These are phyloP conservation scores for Strigops habroptila DNA, from an alignment of 2,113 vertebrate genomes.

Conservation along the genomic window DNA sequence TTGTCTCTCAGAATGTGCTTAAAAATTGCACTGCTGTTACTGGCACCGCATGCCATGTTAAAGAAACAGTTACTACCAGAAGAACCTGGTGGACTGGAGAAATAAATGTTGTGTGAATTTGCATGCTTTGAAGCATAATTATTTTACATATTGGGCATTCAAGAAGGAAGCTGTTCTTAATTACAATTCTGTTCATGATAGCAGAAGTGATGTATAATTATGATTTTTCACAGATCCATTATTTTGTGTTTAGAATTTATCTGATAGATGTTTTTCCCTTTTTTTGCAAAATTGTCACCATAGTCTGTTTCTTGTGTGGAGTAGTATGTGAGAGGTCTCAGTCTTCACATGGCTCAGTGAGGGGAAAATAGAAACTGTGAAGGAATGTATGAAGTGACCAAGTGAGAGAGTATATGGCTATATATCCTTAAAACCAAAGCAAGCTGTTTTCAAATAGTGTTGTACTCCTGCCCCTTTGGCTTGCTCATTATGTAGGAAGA, in stretches of 20 bases:
- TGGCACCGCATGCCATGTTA: constrained; percentile 44
- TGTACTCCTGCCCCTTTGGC: background rate
- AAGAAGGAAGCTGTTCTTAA: constrained; percentile 32
- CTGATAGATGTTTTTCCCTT: background rate
- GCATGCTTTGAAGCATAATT: constrained; percentile 28
- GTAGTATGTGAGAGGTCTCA: background rate
- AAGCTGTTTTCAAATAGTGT: background rate
- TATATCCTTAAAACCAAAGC: background rate
- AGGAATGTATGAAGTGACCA: background rate
- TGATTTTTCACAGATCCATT: background rate
- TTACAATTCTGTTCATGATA: constrained; percentile 5
- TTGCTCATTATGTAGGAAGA: background rate
- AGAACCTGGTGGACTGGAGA: constrained; percentile 17
- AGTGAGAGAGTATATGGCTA: background rate
- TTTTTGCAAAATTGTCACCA: background rate
- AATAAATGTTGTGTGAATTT: background rate
- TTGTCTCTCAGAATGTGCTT: constrained; percentile 52
- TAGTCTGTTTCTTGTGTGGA: background rate
- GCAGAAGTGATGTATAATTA: background rate
- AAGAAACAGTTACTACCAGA: constrained; percentile 53
- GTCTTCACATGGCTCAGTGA: background rate
- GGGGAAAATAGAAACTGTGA: background rate
- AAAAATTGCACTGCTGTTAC: constrained; percentile 22
- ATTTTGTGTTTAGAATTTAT: background rate
- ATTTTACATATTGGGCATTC: constrained; percentile 12